Conservation (phyloP, 2,888 invertebrate genomes). For the Eutolmus rufibarbis region DNA sequence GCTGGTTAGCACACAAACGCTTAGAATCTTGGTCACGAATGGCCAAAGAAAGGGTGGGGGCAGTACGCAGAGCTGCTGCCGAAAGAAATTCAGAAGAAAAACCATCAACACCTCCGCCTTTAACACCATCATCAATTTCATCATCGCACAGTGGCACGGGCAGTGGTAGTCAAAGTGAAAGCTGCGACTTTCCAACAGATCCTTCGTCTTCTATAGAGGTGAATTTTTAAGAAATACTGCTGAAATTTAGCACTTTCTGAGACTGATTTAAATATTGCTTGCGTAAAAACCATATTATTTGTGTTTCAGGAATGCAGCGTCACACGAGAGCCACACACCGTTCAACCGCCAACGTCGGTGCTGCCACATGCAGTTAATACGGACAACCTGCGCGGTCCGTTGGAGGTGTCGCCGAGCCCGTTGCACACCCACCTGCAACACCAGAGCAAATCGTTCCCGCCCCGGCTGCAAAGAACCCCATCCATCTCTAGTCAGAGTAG, state of each 20-base stretch:
- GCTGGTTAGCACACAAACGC: conserved; percentile 80
- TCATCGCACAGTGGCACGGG: conserved; percentile 60
- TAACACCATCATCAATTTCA: conserved; percentile 60
- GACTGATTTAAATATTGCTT: neutral
- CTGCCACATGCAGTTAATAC: conserved; percentile 58
- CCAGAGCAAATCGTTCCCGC: conserved; percentile 73
- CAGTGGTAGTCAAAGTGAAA: conserved; percentile 58
- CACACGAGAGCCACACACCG: conserved; percentile 70
- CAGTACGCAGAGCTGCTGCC: conserved; percentile 60
- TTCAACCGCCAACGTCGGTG: conserved; percentile 67
- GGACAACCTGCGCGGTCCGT: conserved; percentile 64
- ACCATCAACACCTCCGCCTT: conserved; percentile 59
- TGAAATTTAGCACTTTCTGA: neutral
- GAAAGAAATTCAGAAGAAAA: conserved; percentile 59
- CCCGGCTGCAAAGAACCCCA: conserved; percentile 77
- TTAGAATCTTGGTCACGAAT: conserved; percentile 80
- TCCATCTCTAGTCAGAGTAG: conserved; percentile 86
- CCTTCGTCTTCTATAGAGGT: conserved; percentile 56
- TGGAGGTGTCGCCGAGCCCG: conserved; percentile 67
- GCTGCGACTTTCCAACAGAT: conserved; percentile 61
- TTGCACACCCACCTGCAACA: conserved; percentile 70
- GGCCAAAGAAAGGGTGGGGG: conserved; percentile 70
- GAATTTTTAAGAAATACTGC: neutral
- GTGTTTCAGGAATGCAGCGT: conserved; percentile 70
- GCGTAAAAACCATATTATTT: neutral